A percentile compares a stretch with the other conserved stretches of the same genome.
phyloP scores from a whole-genome alignment of 2,113 vertebrate species.

The Solenodon paradoxus region DNA sequence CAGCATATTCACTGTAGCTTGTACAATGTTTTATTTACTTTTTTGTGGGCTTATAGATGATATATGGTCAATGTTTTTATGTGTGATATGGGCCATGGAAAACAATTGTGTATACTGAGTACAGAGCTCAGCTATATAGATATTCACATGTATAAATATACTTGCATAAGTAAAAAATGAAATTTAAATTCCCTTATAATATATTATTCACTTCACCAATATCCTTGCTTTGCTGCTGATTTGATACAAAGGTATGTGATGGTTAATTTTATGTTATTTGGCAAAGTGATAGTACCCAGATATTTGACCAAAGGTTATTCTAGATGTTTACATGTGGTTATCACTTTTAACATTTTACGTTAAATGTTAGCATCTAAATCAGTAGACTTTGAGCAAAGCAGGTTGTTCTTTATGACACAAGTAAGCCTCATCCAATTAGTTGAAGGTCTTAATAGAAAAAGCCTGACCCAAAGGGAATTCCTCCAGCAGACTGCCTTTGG shows the following conservation, averaged over 20 bases:
- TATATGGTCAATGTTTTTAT: neutral
- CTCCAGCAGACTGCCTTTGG: neutral
- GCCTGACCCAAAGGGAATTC: neutral
- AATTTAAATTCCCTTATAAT: neutral
- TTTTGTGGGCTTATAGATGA: neutral
- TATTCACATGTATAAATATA: neutral
- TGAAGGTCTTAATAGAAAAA: neutral
- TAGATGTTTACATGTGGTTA: neutral
- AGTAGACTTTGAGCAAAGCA: neutral
- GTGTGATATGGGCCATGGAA: neutral
- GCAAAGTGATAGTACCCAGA: neutral
- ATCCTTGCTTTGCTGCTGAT: neutral
- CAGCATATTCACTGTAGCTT: neutral
- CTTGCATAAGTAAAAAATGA: neutral
- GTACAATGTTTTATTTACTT: neutral
- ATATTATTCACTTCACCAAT: neutral
- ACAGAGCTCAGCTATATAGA: neutral
- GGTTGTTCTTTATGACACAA: neutral
- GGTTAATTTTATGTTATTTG: neutral
- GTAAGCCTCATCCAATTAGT: neutral
- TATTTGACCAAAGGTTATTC: neutral
- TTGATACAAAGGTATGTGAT: neutral
- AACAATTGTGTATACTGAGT: neutral
- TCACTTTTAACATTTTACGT: neutral
- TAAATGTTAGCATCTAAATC: neutral